phyloP scores from a whole-genome alignment of 2,113 vertebrate genomes.

The Phaethon lepturus region DNA sequence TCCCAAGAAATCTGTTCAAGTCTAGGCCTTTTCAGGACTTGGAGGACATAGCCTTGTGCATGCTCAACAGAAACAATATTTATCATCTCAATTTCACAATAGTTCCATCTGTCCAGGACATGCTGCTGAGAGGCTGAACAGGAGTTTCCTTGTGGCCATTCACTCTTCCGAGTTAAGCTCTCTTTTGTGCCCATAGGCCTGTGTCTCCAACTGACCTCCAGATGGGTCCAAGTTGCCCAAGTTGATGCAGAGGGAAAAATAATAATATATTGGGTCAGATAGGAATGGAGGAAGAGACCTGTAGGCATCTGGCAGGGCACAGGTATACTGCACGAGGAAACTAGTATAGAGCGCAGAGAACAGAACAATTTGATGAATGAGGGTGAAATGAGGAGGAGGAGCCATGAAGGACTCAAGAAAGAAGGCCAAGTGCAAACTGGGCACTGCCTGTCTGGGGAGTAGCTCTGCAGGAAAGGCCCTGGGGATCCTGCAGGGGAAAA shows the following conservation, averaged over 20 bases:
- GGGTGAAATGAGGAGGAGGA: neutral
- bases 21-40: neutral
- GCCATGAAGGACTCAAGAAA: neutral
- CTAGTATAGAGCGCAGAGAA: neutral
- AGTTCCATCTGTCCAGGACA: neutral
- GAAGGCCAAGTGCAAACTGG: rapidly evolving
- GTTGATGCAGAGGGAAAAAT: neutral
- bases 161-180: neutral
- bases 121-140: neutral
- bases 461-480: neutral
- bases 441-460: neutral
- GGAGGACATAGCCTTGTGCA: neutral
- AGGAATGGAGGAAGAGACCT: neutral
- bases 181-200: neutral
- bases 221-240: neutral
- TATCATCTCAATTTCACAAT: neutral
- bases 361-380: neutral
- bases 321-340: neutral
- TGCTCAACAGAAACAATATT: neutral
- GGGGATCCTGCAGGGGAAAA: neutral
- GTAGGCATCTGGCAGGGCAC: neutral
- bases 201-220: neutral
- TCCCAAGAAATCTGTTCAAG: neutral
- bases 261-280: neutral
- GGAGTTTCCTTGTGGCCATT: slow-evolving; percentile 5